phyloP scores from a whole-genome alignment of 2,797 vertebrate species.

The Notamacropus eugenii region DNA sequence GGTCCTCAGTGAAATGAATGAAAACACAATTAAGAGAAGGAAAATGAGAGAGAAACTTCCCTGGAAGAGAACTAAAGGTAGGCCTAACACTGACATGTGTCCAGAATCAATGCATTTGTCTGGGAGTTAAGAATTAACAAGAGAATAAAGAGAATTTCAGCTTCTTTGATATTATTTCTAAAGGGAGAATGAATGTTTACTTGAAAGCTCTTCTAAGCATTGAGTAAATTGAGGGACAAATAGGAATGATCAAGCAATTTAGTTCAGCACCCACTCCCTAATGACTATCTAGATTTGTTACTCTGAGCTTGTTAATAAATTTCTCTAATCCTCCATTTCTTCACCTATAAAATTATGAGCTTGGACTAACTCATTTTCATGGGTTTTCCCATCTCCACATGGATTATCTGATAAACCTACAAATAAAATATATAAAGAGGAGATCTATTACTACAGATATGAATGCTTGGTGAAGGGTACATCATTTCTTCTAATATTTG shows the following conservation, averaged over 20 bases:
- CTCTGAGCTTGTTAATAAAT: not conserved
- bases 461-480: too few relatives aligned
- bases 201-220: not conserved
- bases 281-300: too few relatives aligned
- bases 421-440: too few relatives aligned
- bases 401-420: too few relatives aligned
- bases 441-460: too few relatives aligned
- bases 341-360: not conserved
- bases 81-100: not conserved
- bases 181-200: not conserved
- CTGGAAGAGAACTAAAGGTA: not conserved
- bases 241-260: too few relatives aligned
- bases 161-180: not conserved
- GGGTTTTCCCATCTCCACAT: too few relatives aligned
- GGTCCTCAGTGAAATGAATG: not conserved
- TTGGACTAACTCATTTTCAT: too few relatives aligned
- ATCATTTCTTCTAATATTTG: too few relatives aligned
- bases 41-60: not conserved
- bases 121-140: not conserved
- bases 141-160: not conserved
- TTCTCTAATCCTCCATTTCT: not conserved
- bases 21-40: not conserved
- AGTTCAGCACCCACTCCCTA: too few relatives aligned
- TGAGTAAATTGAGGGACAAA: not conserved
- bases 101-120: not conserved